Evolutionary conservation across 2,888 invertebrate species (phyloP).

Genomic region (Andrena hattorfiana): DNA sequence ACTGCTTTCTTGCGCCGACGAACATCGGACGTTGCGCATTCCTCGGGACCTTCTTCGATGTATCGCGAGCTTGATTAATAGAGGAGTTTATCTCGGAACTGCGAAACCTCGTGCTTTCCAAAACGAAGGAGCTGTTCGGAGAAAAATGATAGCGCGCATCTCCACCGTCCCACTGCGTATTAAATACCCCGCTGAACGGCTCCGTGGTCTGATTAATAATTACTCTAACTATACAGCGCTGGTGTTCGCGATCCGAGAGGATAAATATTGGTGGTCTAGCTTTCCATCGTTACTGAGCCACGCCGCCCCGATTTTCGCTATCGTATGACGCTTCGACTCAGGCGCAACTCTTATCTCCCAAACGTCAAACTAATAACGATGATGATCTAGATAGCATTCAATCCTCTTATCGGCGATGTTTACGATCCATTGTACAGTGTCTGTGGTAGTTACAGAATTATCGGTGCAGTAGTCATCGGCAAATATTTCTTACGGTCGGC

Average conservation of each 20-base stretch:
- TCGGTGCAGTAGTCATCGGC: conserved; percentile 24
- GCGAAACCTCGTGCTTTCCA: not conserved
- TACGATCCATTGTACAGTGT: conserved; percentile 15
- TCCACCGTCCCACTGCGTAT: too few species aligned
- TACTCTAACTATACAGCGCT: too few species aligned
- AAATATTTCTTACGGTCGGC: not conserved
- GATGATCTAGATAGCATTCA: conserved; percentile 25
- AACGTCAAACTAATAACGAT: conserved; percentile 41
- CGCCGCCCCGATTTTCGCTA: conserved; percentile 27
- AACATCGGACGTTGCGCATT: conserved; percentile 18
- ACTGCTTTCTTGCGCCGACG: conserved; percentile 11
- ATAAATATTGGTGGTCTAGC: conserved; percentile 26
- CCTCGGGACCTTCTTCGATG: not conserved
- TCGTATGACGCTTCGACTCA: conserved; percentile 23
- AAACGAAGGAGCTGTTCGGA: not conserved
- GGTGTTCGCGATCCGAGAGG: too few species aligned
- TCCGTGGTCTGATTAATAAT: too few species aligned
- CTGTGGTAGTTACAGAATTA: conserved; percentile 4
- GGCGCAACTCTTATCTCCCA: conserved; percentile 14
- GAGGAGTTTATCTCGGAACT: not conserved
- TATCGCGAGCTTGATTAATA: not conserved
- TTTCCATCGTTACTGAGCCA: not conserved
- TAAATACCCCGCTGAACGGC: too few species aligned
- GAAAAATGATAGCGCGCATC: too few species aligned
- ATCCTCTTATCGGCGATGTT: conserved; percentile 20